These are phyloP conservation scores for Cebus imitator DNA, from an alignment of 2,113 vertebrate genomes.

Conservation along the genomic window DNA sequence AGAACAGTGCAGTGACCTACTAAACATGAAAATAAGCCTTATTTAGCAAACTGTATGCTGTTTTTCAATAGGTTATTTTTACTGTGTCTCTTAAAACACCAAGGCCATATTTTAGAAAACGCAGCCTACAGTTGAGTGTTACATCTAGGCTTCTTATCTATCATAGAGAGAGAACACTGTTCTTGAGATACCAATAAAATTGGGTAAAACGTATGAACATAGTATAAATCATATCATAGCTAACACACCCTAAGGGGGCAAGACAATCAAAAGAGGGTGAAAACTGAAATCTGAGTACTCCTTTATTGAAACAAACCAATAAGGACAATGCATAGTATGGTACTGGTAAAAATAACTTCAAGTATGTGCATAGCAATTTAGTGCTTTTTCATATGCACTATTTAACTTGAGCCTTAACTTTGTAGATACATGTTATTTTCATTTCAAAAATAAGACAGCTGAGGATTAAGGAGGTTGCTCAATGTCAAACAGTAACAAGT, in stretches of 20 bases:
- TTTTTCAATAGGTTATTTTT: conserved; percentile 28
- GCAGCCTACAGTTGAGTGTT: not conserved
- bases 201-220: not conserved
- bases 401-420: not conserved
- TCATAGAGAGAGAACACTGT: not conserved
- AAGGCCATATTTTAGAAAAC: conserved; percentile 26
- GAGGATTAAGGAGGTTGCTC: not conserved
- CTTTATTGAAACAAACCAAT: not conserved
- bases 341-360: not conserved
- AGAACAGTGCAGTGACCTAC: not conserved
- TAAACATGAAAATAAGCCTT: conserved; percentile 19
- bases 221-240: not conserved
- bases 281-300: not conserved
- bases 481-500: not conserved
- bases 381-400: not conserved
- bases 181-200: not conserved
- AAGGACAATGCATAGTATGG: not conserved
- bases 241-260: conserved; percentile 2
- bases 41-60: not conserved
- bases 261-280: not conserved
- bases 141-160: not conserved
- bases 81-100: not conserved
- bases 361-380: not conserved
- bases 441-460: not conserved
- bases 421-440: not conserved